These are phyloP conservation scores for Gonatopus flavifemur DNA, from an alignment of 1,140 invertebrate genomes.

Conservation along the genomic window DNA sequence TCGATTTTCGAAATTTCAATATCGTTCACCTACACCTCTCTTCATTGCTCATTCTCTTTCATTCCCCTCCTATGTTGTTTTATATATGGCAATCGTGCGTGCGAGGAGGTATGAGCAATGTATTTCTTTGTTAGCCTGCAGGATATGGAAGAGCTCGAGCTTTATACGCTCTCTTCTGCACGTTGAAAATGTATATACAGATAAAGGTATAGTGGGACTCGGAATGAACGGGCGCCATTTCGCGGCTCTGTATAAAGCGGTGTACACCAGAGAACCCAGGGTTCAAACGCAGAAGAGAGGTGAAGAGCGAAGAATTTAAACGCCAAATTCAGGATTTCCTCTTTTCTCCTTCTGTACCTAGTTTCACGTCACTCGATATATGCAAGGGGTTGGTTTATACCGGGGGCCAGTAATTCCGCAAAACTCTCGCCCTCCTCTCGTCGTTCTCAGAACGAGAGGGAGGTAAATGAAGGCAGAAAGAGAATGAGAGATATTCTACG, in stretches of 20 bases:
- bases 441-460: too few species aligned
- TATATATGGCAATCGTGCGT: too few species aligned
- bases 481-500: too few species aligned
- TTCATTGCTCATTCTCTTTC: background rate
- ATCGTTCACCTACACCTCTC: constrained; percentile 9
- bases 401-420: constrained; percentile 44
- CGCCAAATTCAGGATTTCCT: constrained; percentile 36
- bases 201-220: too few species aligned
- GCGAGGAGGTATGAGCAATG: too few species aligned
- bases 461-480: background rate
- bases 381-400: constrained; percentile 42
- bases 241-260: constrained; percentile 20
- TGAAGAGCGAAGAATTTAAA: constrained; percentile 27
- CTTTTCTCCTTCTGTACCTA: too few species aligned
- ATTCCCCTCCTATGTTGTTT: too few species aligned
- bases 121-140: constrained; percentile 15
- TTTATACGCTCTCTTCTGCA: constrained; percentile 24
- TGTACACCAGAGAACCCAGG: background rate
- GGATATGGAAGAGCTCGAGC: constrained; percentile 10
- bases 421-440: constrained; percentile 38
- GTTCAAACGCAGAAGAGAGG: constrained; percentile 6
- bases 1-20: constrained; percentile 28
- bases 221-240: constrained; percentile 40
- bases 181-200: too few species aligned
- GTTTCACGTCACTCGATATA: constrained; percentile 50